These are phyloP conservation scores for Neoaliturus tenellus DNA, from an alignment of 2,888 invertebrate genomes.

Conservation along the genomic window DNA sequence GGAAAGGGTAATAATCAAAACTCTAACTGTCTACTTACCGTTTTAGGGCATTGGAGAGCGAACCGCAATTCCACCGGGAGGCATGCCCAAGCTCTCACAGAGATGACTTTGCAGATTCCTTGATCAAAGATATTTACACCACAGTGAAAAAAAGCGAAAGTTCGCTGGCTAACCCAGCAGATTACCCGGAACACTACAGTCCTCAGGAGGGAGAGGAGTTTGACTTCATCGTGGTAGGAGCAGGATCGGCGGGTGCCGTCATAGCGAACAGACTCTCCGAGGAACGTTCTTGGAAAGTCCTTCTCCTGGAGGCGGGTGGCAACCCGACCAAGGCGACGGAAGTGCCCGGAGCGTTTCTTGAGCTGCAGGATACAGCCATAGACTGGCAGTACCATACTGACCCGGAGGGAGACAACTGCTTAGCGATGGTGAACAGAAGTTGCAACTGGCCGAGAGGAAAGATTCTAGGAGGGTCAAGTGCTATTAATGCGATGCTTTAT, in stretches of 20 bases:
- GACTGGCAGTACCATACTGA: constrained; percentile 85
- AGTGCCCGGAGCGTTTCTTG: constrained; percentile 77
- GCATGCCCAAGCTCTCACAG: background rate
- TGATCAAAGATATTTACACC: constrained; percentile 22
- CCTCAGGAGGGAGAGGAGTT: constrained; percentile 41
- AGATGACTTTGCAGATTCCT: constrained; percentile 1
- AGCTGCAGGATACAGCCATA: constrained; percentile 77
- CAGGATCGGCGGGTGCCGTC: constrained; percentile 78
- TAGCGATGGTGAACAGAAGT: constrained; percentile 66
- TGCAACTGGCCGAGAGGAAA: constrained; percentile 89
- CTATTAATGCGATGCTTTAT: constrained; percentile 67
- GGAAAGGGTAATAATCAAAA: no score
- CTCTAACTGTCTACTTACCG: no score
- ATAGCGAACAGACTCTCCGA: constrained; percentile 83
- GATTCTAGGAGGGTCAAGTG: constrained; percentile 70
- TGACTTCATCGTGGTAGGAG: constrained; percentile 52
- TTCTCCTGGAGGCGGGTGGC: constrained; percentile 81
- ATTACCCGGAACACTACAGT: constrained; percentile 26
- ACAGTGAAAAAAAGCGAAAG: constrained; percentile 36
- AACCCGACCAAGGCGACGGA: constrained; percentile 76
- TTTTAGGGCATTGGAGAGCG: background rate
- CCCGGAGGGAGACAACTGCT: constrained; percentile 78
- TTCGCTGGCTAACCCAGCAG: constrained; percentile 1
- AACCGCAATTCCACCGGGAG: background rate
- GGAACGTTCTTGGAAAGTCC: constrained; percentile 76